Evolutionary conservation across 2,888 invertebrate genomes (phyloP).

Genomic region (Flexamia atlantica): DNA sequence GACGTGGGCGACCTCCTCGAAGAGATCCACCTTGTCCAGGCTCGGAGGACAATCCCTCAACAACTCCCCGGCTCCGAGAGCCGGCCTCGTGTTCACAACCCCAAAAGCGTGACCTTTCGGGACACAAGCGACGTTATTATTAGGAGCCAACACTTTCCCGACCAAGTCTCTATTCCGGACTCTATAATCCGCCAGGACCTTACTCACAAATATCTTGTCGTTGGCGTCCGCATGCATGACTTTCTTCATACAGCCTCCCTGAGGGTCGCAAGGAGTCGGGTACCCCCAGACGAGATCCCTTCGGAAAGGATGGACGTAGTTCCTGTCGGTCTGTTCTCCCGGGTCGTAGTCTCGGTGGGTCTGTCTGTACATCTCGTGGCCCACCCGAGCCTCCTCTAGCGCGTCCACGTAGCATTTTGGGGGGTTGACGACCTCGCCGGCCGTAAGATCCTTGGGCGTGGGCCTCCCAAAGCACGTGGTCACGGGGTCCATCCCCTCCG

Average conservation of each 20-base stretch:
- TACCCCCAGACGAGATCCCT: conserved; percentile 66
- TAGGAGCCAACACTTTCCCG: conserved; percentile 68
- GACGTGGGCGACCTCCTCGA: conserved; percentile 75
- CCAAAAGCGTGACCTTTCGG: conserved; percentile 77
- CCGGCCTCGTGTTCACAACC: conserved; percentile 71
- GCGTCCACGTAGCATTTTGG: conserved; percentile 73
- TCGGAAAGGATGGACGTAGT: conserved; percentile 70
- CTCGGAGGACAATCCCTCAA: conserved; percentile 74
- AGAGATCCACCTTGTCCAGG: conserved; percentile 74
- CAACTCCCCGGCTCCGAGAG: conserved; percentile 76
- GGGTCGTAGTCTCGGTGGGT: conserved; percentile 76
- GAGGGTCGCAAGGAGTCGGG: conserved; percentile 59
- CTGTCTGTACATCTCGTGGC: conserved; percentile 75
- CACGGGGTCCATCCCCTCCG: conserved; percentile 74
- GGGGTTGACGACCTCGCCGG: conserved; percentile 72
- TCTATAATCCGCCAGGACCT: conserved; percentile 54
- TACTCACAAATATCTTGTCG: conserved; percentile 66
- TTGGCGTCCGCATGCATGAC: conserved; percentile 69
- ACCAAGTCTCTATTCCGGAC: conserved; percentile 26
- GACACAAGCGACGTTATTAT: conserved; percentile 76
- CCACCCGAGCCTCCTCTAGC: conserved; percentile 73
- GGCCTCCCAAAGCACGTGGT: conserved; percentile 74
- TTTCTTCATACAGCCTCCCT: conserved; percentile 67
- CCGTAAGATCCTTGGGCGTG: conserved; percentile 1
- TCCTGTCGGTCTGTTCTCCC: conserved; percentile 74